phyloP scores from a whole-genome alignment of 1,140 invertebrate genomes.

The Pseudomyrmex dendroicus region DNA sequence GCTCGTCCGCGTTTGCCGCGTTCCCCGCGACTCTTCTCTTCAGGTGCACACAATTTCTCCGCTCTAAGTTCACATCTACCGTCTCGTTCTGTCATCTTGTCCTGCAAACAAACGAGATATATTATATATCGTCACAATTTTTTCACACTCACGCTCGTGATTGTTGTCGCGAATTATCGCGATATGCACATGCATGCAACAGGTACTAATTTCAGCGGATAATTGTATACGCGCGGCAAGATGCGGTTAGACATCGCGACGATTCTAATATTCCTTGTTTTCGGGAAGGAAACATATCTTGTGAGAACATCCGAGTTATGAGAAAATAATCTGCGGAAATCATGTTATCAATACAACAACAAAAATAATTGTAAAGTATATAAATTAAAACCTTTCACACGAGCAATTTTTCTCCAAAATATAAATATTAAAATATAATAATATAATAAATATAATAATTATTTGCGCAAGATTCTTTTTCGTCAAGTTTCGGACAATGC shows the following conservation, averaged over 20 bases:
- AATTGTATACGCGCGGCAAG: conserved; percentile 57
- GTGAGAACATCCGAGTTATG: conserved; percentile 6
- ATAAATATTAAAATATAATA: too few species aligned
- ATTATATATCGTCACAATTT: not conserved
- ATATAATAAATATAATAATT: not conserved
- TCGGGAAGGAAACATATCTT: conserved; percentile 24
- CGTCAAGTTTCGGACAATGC: not conserved
- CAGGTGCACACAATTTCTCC: conserved; percentile 24
- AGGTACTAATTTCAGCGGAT: conserved; percentile 72
- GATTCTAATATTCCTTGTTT: not conserved
- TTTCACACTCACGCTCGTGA: conserved; percentile 20
- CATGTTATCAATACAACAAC: not conserved
- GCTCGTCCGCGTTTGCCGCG: conserved; percentile 33
- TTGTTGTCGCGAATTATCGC: conserved; percentile 1
- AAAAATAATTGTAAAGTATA: conserved; percentile 19
- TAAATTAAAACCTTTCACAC: conserved; percentile 1
- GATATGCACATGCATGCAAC: conserved; percentile 59
- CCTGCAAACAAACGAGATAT: not conserved
- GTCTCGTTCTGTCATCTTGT: not conserved
- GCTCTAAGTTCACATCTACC: not conserved
- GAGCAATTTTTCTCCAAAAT: too few species aligned
- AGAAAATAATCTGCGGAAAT: conserved; percentile 2
- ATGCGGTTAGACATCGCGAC: conserved; percentile 14
- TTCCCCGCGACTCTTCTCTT: conserved; percentile 20
- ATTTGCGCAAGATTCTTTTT: not conserved